Conservation (phyloP, 2,888 invertebrate species). For the Prosapia bicincta region DNA sequence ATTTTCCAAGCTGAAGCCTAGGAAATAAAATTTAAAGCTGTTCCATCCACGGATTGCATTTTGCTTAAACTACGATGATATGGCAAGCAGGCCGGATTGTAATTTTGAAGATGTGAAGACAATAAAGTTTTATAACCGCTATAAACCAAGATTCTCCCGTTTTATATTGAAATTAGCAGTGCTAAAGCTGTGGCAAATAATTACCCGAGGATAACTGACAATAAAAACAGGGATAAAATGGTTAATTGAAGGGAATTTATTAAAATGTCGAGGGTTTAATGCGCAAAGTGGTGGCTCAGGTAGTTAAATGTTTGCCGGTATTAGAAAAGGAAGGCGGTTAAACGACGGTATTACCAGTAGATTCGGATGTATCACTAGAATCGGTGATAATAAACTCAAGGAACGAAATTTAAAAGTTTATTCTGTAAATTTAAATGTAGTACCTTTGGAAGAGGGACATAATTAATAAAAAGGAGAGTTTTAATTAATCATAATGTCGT, state of each 20-base stretch:
- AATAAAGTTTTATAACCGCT: not conserved
- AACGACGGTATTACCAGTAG: not conserved
- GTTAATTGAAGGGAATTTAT: not conserved
- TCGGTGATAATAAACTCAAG: no score
- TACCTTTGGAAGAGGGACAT: no score
- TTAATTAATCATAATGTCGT: no score
- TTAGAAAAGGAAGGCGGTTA: not conserved
- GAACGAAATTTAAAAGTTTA: no score
- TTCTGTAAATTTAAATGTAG: no score
- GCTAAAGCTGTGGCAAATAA: not conserved
- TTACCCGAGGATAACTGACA: not conserved
- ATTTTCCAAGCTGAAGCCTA: no score
- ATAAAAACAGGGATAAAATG: not conserved
- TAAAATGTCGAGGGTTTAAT: not conserved
- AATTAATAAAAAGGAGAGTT: no score
- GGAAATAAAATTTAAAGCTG: no score
- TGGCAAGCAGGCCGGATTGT: not conserved
- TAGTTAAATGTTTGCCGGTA: not conserved
- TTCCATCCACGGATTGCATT: no score
- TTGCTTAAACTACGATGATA: not conserved
- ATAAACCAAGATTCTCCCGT: not conserved
- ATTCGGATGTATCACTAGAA: no score
- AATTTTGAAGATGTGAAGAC: not conserved
- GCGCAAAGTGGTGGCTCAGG: not conserved
- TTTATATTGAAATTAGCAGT: not conserved